Base-by-base conservation (phyloP, 2,113 vertebrate genomes). In the Recurvirostra avosetta region DNA sequence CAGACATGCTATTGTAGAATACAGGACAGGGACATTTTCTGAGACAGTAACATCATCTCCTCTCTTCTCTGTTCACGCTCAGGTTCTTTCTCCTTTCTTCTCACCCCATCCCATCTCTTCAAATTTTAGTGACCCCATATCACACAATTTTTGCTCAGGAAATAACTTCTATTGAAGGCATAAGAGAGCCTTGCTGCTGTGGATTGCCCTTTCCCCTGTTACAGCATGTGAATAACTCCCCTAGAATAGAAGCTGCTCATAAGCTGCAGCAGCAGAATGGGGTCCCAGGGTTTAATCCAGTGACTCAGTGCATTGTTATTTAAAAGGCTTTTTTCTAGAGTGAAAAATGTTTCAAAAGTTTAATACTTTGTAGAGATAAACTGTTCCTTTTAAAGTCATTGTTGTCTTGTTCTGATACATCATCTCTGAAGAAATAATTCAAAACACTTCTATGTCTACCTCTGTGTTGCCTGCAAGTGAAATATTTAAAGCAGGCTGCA, bases 291-390 rank as follows among this genome's bases (percentile, higher is more conserved):
- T 88, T 94, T 95, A 88, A 95, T 94, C 92, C 90, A 45, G 59
- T 63, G 55, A 61, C 79, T 96, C 40, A 15, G 18, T 12, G 92
- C 73, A 56, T 52, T 90, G 83, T 77, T 85, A 92, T 86, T 84
- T 86, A 93, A 96, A 94, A 75, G 76, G 82, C 12, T 95, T 80
- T 94, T 70, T 88, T 92, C 59, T 15, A 49, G 86, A 88, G 56
- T 49, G 36, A 67, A 89, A 71, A 83, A 86, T 68, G 76, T 86
- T 86, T 86, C 86, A 11, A 70, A 93, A 96, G 65, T 86, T 84
- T 88, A 95, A 92, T 84, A 62, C 83, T 95, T 96, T 94, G 96
- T 95, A 95, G 90, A 91, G 92, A 96, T 96, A 96, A 96, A 94
- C 88, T 88, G 82, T 91, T 96, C 66, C 59, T 93, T 94, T 96